Evolutionary conservation across 1,140 invertebrate species (phyloP).

Genomic region (Cydia amplana): DNA sequence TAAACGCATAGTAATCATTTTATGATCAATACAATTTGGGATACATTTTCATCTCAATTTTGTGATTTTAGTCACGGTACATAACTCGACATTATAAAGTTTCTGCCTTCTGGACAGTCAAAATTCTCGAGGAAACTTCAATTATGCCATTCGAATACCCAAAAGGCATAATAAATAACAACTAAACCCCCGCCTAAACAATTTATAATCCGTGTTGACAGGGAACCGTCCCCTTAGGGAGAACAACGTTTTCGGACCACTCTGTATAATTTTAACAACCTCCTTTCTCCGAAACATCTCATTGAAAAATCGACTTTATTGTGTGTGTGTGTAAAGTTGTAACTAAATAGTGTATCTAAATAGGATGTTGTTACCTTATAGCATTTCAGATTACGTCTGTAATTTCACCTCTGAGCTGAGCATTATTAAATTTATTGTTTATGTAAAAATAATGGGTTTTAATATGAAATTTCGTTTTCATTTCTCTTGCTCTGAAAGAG

Average conservation of each 20-base stretch:
- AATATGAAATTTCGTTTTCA: too few species aligned
- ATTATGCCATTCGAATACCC: background rate
- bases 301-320: background rate
- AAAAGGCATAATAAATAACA: background rate
- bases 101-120: background rate
- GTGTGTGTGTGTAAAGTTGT: background rate
- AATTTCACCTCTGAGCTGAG: background rate
- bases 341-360: background rate
- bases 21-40: too few species aligned
- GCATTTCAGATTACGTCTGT: background rate
- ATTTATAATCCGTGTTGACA: slow-evolving; percentile 17
- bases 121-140: background rate
- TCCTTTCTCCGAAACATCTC: background rate
- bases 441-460: background rate
- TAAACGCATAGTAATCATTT: too few species aligned
- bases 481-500: too few species aligned
- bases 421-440: slow-evolving; percentile 4
- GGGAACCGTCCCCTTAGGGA: background rate
- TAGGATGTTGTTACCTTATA: background rate
- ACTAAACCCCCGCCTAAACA: slow-evolving; percentile 13
- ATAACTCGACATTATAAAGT: background rate
- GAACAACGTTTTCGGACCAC: background rate
- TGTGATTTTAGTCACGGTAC: background rate
- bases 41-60: background rate
- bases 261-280: background rate